Percentiles rank a stretch among this genome's conserved stretches.
Evolutionary conservation across 2,888 invertebrate genomes (phyloP).

Genomic region (Netelia melanura): DNA sequence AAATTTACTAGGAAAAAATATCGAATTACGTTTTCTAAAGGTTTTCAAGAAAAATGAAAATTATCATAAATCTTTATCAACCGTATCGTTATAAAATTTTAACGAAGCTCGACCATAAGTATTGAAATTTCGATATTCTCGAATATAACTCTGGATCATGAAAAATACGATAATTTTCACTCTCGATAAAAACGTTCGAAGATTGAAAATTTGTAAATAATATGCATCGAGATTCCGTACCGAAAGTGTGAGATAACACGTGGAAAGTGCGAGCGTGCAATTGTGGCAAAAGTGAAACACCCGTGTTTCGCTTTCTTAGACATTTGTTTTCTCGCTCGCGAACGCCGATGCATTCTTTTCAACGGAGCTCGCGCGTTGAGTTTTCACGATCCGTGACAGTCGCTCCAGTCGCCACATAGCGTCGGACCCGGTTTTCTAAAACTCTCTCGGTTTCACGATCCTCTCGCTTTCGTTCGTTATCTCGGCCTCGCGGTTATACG

Average conservation of each 20-base stretch:
- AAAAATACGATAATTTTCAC: no score
- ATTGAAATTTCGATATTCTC: no score
- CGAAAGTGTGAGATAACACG: slow-evolving; percentile 47
- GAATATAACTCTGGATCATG: no score
- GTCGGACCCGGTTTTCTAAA: slow-evolving; percentile 80
- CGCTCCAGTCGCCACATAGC: slow-evolving; percentile 19
- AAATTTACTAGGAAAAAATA: background rate
- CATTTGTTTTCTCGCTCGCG: slow-evolving; percentile 73
- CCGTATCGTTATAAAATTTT: no score
- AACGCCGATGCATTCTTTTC: slow-evolving; percentile 67
- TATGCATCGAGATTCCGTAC: background rate
- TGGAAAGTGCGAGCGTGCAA: slow-evolving; percentile 38
- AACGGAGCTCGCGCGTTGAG: slow-evolving; percentile 46
- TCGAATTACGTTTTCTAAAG: no score
- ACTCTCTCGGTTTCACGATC: slow-evolving; percentile 75
- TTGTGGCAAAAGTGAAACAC: slow-evolving; percentile 59
- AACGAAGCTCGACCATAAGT: no score
- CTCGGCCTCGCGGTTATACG: slow-evolving; percentile 63
- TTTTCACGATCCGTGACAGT: slow-evolving; percentile 74
- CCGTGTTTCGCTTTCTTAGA: slow-evolving; percentile 80
- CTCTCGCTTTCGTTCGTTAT: slow-evolving; percentile 76
- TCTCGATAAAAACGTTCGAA: no score
- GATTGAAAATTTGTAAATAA: no score
- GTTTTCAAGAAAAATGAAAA: no score
- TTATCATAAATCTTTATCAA: no score